These are phyloP conservation scores for Trichomalopsis sarcophagae DNA, from an alignment of 1,140 invertebrate species.

Conservation along the genomic window DNA sequence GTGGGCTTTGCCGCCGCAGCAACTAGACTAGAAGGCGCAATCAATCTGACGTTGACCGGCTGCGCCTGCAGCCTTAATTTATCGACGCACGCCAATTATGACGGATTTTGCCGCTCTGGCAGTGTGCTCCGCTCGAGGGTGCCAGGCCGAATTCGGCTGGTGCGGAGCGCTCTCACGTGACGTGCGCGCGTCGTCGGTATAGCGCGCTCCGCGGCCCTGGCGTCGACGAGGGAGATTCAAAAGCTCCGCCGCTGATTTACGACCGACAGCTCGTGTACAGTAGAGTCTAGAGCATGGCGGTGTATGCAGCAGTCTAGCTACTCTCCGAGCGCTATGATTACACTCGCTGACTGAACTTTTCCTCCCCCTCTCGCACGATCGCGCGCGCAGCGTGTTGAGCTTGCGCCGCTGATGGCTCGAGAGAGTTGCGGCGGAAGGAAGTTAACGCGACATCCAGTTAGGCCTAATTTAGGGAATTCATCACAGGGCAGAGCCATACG, in stretches of 20 bases:
- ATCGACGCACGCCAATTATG: conserved; percentile 58
- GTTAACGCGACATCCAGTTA: too few species aligned
- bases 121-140: not conserved
- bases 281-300: not conserved
- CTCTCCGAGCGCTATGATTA: too few species aligned
- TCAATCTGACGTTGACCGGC: conserved; percentile 58
- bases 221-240: not conserved
- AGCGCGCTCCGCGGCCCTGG: not conserved
- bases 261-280: not conserved
- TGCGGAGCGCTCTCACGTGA: not conserved
- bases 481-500: too few species aligned
- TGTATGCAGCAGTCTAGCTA: not conserved
- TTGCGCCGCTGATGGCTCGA: too few species aligned
- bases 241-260: conserved; percentile 26
- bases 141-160: conserved; percentile 20
- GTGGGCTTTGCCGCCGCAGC: not conserved
- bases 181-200: not conserved
- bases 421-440: too few species aligned
- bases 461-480: too few species aligned
- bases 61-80: conserved; percentile 55
- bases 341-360: too few species aligned
- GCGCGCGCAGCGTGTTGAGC: too few species aligned
- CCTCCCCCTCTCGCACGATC: too few species aligned
- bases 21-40: conserved; percentile 40
- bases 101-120: conserved; percentile 55